Base-by-base conservation (phyloP, 2,888 invertebrate species). In the Ornithoptera alexandrae region DNA sequence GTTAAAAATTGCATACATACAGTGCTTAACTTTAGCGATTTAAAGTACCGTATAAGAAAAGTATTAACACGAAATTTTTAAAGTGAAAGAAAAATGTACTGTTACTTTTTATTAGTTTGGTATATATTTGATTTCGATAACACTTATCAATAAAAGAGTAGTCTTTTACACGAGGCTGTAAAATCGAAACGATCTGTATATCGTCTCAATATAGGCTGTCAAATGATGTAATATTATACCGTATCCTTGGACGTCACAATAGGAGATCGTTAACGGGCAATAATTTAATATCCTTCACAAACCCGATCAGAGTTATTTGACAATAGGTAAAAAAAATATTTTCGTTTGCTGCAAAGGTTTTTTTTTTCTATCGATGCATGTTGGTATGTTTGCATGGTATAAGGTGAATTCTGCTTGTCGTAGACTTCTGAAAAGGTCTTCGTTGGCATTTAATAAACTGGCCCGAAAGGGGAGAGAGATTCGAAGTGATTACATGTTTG, bases 171-270 rank as follows among this genome's bases (percentile, higher is more conserved):
- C 62, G 15, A 20, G 15, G 46, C 22, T 42, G 7, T 62, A 62
- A 62, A 62, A 62, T 46, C 17, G 17, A 62, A 12, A 62, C 62
- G 42, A 46, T n/a, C 10, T 17, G n/a, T 61, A 61, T 24, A 50
- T 50, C 50, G 15, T 15, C 22, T 62, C 22, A n/a, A 17, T 62
- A 46, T 46, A 12, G 62, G 17, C 62, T 62, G 62, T 22, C 22
- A 20, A 22, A 62, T 20, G 62, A 22, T 22, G 22, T 62, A 22
- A 62, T 46, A 10, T 24, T 17, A 46, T 46, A n/a, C 42, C 17
- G 22, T 46, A 46, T 46, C 42, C 20, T 62, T 15, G 20, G n/a
- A n/a, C 22, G 15, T 46, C 62, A 24, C 15, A 62, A 24, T 46
- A 46, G 17, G 7, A 4, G 22, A 17, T 4, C 22, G 46, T 46